Percentiles rank a stretch among this genome's conserved stretches.
Conservation (phyloP, 1,140 invertebrate species). For the Patella vulgata region DNA sequence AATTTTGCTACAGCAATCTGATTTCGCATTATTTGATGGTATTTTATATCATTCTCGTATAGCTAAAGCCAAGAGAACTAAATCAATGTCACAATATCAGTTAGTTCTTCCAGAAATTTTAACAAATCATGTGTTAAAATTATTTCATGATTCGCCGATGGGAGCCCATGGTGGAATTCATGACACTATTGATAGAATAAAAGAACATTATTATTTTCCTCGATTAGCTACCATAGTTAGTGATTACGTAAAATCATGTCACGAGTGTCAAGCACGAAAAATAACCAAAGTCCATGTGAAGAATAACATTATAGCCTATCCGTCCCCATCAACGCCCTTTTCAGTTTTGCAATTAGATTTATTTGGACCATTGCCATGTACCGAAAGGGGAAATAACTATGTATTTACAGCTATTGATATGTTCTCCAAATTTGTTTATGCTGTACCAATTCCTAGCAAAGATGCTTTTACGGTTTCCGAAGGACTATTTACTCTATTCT, state of each 20-base stretch:
- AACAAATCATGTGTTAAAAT: background rate
- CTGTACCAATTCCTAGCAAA: conserved; percentile 6
- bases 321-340: conserved; percentile 18
- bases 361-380: conserved; percentile 18
- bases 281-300: conserved; percentile 9
- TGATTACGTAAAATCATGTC: conserved; percentile 22
- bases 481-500: conserved; percentile 13
- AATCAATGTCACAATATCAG: conserved; percentile 1
- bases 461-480: conserved; percentile 21
- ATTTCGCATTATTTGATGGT: background rate
- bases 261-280: conserved; percentile 18
- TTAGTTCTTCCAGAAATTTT: conserved; percentile 12
- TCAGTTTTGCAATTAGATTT: conserved; percentile 24
- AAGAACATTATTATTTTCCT: conserved; percentile 17
- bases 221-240: background rate
- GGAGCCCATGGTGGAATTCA: conserved; percentile 13
- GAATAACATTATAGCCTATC: conserved; percentile 13
- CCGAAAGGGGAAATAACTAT: conserved; percentile 21
- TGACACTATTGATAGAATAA: conserved; percentile 18
- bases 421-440: conserved; percentile 20
- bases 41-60: conserved; percentile 14
- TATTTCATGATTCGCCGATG: conserved; percentile 13
- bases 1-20: conserved; percentile 5
- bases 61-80: conserved; percentile 6
- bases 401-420: conserved; percentile 30